Conservation (phyloP, 2,888 invertebrate species). For the Acanthosepion lycidas region DNA sequence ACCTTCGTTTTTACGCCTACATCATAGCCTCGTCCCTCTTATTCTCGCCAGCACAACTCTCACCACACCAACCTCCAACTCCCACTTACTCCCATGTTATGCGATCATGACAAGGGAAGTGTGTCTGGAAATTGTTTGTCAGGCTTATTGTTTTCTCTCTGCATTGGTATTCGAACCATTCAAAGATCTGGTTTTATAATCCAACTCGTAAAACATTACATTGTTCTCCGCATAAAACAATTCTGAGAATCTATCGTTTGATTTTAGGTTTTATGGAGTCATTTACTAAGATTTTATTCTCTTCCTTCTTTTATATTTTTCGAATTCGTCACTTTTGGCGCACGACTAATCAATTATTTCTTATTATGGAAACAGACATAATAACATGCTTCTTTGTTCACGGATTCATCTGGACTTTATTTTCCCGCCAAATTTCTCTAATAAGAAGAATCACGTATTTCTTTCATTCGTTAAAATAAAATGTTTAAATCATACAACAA, state of each 20-base stretch:
- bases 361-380: neutral
- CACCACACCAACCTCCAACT: neutral
- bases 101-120: neutral
- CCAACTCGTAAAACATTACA: slow-evolving; percentile 2
- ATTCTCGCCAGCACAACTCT: neutral
- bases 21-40: neutral
- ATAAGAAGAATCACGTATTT: neutral
- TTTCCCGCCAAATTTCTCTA: neutral
- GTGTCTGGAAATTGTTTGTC: neutral
- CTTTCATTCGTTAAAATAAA: neutral
- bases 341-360: neutral
- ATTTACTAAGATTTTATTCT: neutral
- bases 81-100: neutral
- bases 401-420: neutral
- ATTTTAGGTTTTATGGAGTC: neutral
- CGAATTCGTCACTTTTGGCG: neutral
- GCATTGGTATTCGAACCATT: neutral
- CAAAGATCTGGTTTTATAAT: neutral
- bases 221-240: neutral
- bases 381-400: neutral
- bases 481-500: no score
- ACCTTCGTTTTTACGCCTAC: no score
- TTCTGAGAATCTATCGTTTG: neutral
- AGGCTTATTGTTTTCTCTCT: neutral
- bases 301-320: neutral